Base-by-base conservation (phyloP, 2,113 vertebrate genomes). In the Alligator mississippiensis region DNA sequence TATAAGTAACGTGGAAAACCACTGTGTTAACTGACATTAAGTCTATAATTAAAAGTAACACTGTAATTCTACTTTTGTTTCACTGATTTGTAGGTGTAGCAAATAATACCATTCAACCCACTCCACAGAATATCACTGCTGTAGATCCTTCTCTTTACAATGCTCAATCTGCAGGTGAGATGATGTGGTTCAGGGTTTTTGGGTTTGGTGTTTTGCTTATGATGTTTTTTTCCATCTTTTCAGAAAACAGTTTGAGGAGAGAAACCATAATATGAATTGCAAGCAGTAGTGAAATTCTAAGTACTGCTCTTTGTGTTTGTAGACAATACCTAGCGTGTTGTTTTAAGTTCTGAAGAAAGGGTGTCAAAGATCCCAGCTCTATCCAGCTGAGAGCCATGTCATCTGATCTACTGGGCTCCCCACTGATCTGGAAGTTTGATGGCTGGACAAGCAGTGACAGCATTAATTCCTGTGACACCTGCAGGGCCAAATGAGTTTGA, bases 111-210 rank as follows among this genome's bases (percentile, higher is more conserved):
- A 91, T 98, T 95, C 98, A 98, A 16, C 98, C 99, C 92, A 61
- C 98, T 90, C 97, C 99, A 62, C 98, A 98, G 84, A 97, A 97
- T 82, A 79, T 98, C 88, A 98, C 98, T 3, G 72, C 93, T 24
- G 97, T 98, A 0, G 99, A 99, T 95, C 98, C 99, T 30, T 93
- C 98, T 9, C 97, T 99, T 86, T 98, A 98, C 96, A 98, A 60
- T 90, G 96, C 97, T 87, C 97, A 97, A 88, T 98, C 98, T 96
- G 96, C 98, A 97, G 99, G 99, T 99, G 96, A 98, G 98, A 17
- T 77, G 55, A 11, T 84, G 68, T 30, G 22, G 13, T 80, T 76
- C 88, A 58, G 4, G 90, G 1, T 60, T 87, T 80, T 28, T 72
- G 3, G 47, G 47, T 47, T 47, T 47, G 38, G 38, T 38, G 38